Conservation (phyloP, 2,888 invertebrate genomes). For the Sericinus montela region DNA sequence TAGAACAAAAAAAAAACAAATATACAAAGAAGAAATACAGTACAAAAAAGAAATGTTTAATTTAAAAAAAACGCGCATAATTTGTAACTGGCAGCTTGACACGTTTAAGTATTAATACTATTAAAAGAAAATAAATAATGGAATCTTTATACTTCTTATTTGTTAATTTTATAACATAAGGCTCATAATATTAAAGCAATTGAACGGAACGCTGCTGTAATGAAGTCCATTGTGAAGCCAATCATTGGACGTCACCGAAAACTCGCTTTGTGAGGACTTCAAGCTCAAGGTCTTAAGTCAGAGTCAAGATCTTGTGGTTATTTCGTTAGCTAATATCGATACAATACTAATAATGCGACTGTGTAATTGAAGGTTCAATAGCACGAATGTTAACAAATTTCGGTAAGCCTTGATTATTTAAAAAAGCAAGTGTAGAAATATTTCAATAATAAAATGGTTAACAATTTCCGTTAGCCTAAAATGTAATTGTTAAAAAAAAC, state of each 20-base stretch:
- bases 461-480: too few relatives aligned
- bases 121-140: slow-evolving; percentile 8
- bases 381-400: too few relatives aligned
- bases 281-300: slow-evolving; percentile 13
- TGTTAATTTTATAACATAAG: not conserved
- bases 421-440: too few relatives aligned
- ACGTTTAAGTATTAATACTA: not conserved
- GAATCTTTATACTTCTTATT: not conserved
- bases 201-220: slow-evolving; percentile 6
- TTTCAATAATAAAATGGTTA: too few relatives aligned
- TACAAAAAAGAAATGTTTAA: too few relatives aligned
- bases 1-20: too few relatives aligned
- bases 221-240: slow-evolving; percentile 16
- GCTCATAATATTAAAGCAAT: slow-evolving; percentile 3
- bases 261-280: slow-evolving; percentile 2
- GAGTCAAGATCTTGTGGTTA: not conserved
- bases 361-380: too few relatives aligned
- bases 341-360: too few relatives aligned
- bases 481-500: too few relatives aligned
- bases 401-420: too few relatives aligned
- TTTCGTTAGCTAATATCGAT: not conserved
- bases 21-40: slow-evolving; percentile 7
- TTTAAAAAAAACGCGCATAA: slow-evolving; percentile 3
- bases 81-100: slow-evolving; percentile 7
- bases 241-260: slow-evolving; percentile 17